Evolutionary conservation across 2,888 invertebrate species (phyloP), one percentile per base, ranked within the genome.

Genomic region (Leptopilina myrica): DNA sequence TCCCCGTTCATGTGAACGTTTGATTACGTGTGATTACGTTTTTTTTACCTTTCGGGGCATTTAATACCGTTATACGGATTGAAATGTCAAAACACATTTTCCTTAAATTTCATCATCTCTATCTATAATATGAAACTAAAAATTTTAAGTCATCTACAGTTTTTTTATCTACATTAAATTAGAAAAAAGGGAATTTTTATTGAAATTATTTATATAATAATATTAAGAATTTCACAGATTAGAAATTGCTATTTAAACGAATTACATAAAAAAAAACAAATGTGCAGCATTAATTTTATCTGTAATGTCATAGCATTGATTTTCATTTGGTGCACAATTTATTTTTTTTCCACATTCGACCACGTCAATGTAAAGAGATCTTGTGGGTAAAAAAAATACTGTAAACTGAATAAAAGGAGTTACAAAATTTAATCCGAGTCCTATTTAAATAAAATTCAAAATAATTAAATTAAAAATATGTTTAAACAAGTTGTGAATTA

Each of bases 181-280:
- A 64, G 26, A 64, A 12, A 14, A 64, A 12, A 14, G 33, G 33
- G 40, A 15, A 64, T 64, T 62, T 64, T 64, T 33, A 64, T 14
- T 14, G 33, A 64, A 64, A 33, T 26, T 64, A 12, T 64, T 33
- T 64, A 40, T 15, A 64, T 14, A 26, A 1, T 20, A 62, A 20
- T 62, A 15, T 59, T n/a, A 15, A 15, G 66, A 64, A 79, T 15
- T 59, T 76, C 67, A 76, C 75, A 79, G 65, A 66, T 76, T 12
- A 20, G n/a, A 66, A 69, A 80, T 40, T 12, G 62, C 33, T 49
- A 62, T 64, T 73, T 46, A 56, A 64, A 76, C 43, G 14, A 49
- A 12, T 64, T 81, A 49, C 49, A 11, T 49, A 67, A 59, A 67
- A 20, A 40, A 26, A 43, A 69, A 69, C 33, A 33, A 20, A 20